Evolutionary conservation across 64 coral and sea anemone species (phyloP), one percentile per base, ranked within the genome.

Genomic region (Acropora tenuis): DNA sequence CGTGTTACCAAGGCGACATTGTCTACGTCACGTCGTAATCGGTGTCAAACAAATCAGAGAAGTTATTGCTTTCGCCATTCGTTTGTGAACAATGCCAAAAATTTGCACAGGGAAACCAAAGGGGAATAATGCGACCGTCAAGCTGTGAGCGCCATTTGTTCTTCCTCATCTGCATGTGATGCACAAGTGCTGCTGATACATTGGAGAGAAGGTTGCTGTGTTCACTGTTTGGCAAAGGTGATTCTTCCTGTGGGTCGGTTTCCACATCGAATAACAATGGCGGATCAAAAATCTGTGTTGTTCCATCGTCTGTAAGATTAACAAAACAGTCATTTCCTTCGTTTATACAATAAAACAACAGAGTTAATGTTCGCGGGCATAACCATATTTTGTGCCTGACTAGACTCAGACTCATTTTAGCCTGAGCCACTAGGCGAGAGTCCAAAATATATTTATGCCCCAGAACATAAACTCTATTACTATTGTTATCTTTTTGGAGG

Each of bases 71-170:
- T 47, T 93, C 87, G 61, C 69, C 89, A 49, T 79, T 93, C 50
- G 63, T 87, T 80, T 90, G 87, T 17, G 69, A 96, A 80, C 96
- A 98, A 45, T 84, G 88, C 52, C 89, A 92, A 60, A 77, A 53
- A 71, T 89, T 92, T 55, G 86, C 90, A 47, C 96, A 98, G 8
- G 96, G 96, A 50, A 98, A 98, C 50, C 78, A 75, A 7, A 83
- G 90, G 58, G 93, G 96, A 30, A 94, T 15, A n/a, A 98, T 92
- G 5, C 90, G 79, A 43, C 89, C 90, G 53, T 98, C 96, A 79
- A 98, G 94, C 76, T 98, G 89, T 4, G 93, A 98, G 75, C 61
- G 87, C 90, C 93, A 94, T 75, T 92, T 98, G 49, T 94, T 90
- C 42, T 61, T 98, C 94, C 96, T 98, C 47, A 92, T 94, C 18